A percentile compares a stretch with the other conserved stretches of the same genome.
These are phyloP conservation scores for Dendrolimus houi DNA, from an alignment of 2,888 invertebrate genomes.

Conservation along the genomic window DNA sequence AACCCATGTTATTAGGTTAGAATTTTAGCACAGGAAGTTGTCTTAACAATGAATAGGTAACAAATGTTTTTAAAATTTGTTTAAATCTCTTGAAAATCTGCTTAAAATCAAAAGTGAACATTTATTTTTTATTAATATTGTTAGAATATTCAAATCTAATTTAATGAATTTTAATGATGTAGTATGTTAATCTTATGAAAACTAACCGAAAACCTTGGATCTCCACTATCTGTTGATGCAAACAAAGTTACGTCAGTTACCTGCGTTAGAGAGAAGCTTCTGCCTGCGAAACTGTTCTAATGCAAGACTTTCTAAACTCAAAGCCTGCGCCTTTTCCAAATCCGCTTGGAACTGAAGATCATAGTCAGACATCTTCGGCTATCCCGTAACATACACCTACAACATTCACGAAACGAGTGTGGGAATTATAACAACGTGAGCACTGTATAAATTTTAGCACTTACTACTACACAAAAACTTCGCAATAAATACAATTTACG, in stretches of 20 bases:
- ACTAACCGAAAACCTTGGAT: conserved; percentile 28
- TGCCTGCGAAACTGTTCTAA: conserved; percentile 87
- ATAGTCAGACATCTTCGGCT: conserved; percentile 77
- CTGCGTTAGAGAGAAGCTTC: conserved; percentile 72
- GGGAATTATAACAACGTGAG: conserved; percentile 43
- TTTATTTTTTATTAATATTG: no score
- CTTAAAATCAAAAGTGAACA: no score
- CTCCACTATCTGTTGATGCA: conserved; percentile 35
- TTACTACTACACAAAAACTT: conserved; percentile 34
- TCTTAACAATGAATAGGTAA: no score
- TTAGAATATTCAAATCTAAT: no score
- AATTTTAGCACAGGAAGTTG: no score
- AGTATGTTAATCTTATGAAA: background rate
- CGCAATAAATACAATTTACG: conserved; percentile 3
- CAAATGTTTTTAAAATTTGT: no score
- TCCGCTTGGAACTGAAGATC: conserved; percentile 91
- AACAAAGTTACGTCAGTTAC: conserved; percentile 64
- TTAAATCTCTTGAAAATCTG: no score
- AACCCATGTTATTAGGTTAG: no score
- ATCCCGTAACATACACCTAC: conserved; percentile 40
- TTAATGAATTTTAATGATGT: no score
- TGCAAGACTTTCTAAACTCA: conserved; percentile 91
- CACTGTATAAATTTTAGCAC: conserved; percentile 33
- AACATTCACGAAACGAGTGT: conserved; percentile 44
- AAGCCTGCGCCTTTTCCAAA: conserved; percentile 90